phyloP scores from a whole-genome alignment of 2,113 vertebrate species.

The Polyodon spathula region DNA sequence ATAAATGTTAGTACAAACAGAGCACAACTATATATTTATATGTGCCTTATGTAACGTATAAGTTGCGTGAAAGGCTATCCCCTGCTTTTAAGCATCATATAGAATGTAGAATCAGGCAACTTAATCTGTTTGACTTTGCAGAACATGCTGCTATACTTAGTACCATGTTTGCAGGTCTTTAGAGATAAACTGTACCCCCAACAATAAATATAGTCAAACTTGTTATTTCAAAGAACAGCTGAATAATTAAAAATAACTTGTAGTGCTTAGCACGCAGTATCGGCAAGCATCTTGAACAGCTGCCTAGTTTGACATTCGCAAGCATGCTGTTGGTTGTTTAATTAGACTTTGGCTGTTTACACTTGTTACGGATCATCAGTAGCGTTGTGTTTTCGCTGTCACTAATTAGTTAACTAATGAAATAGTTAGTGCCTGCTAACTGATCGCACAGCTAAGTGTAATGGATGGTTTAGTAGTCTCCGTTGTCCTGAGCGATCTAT shows the following conservation, averaged over 20 bases:
- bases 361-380: constrained; percentile 67
- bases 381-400: constrained; percentile 70
- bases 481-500: constrained; percentile 34
- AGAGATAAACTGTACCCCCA: constrained; percentile 31
- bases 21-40: too few relatives aligned
- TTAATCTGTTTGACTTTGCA: too few relatives aligned
- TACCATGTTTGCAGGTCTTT: not conserved
- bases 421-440: constrained; percentile 78
- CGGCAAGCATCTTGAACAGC: constrained; percentile 52
- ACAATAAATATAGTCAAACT: constrained; percentile 42
- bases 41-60: too few relatives aligned
- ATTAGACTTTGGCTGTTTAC: constrained; percentile 73
- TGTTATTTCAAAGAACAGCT: constrained; percentile 17
- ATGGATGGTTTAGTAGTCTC: constrained; percentile 49
- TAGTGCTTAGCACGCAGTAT: constrained; percentile 18
- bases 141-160: too few relatives aligned
- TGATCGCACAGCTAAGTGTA: constrained; percentile 56
- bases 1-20: too few relatives aligned
- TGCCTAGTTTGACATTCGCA: constrained; percentile 61
- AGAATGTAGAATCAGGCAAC: too few relatives aligned
- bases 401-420: constrained; percentile 90
- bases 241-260: constrained; percentile 18
- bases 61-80: too few relatives aligned
- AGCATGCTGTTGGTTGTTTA: constrained; percentile 57
- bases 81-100: too few relatives aligned